Conservation (phyloP, 2,888 invertebrate species). For the Melanophora roralis region DNA sequence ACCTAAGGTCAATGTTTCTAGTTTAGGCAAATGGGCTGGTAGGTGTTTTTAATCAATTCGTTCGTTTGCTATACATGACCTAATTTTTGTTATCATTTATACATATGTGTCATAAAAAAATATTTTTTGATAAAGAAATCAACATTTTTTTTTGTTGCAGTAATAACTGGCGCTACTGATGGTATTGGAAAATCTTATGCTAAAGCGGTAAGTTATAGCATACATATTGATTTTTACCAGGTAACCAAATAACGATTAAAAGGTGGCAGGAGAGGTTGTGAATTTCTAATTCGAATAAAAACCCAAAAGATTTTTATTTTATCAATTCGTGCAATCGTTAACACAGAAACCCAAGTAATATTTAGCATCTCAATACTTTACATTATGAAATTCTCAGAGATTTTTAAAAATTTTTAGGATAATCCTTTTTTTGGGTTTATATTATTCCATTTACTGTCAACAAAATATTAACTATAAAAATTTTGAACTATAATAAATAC, state of each 20-base stretch:
- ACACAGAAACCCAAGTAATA: too few species aligned
- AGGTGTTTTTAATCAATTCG: slow-evolving; percentile 1
- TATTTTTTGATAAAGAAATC: slow-evolving; percentile 23
- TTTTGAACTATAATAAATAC: neutral
- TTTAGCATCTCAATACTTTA: too few species aligned
- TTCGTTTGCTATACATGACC: neutral
- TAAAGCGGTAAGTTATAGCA: slow-evolving; percentile 80
- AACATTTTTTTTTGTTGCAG: slow-evolving; percentile 75
- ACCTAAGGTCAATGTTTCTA: slow-evolving; percentile 81
- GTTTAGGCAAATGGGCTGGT: slow-evolving; percentile 86
- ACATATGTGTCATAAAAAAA: neutral
- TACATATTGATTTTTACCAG: slow-evolving; percentile 37
- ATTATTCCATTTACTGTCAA: too few species aligned
- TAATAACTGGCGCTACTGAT: slow-evolving; percentile 92
- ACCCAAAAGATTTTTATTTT: too few species aligned
- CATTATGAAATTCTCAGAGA: too few species aligned
- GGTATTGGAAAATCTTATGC: slow-evolving; percentile 94
- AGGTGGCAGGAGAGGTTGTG: too few species aligned
- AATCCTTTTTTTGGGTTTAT: too few species aligned
- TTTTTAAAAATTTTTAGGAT: too few species aligned
- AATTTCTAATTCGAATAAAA: too few species aligned
- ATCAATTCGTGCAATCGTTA: too few species aligned
- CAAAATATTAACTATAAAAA: too few species aligned
- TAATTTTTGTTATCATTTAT: slow-evolving; percentile 4
- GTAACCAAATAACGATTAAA: neutral